Evolutionary conservation across 35 echinoderm and acorn worm genomes (phyloP), one percentile per base, ranked within the genome.

Genomic region (Amphiura filiformis): DNA sequence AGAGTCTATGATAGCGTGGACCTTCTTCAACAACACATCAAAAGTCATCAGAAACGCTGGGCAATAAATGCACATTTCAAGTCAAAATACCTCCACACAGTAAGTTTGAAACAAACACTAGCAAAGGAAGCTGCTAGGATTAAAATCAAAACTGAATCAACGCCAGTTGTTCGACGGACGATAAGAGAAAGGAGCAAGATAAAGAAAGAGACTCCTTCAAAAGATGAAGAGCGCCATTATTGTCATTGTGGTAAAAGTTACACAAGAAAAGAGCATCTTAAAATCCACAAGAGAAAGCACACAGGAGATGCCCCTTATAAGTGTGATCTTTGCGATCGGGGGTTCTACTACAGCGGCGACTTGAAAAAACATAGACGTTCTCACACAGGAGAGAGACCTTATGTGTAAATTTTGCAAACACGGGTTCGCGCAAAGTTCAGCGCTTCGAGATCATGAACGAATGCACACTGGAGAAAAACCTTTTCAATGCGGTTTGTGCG

Each of bases 171-270:
- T 15, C 9, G 7, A n/a, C 1, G 11, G 7, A 70, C 28, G 26
- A 52, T 52, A 20, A 13, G 26, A 2, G 7, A 70, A 70, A 70
- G 1, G 41, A 17, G 41, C 17, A 47, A 47, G 17, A 47, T 47
- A 9, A 70, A 30, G 26, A 70, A 70, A 1, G 26, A 5, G 26
- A n/a, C 28, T 70, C 1, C 61, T n/a, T 70, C 61, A 18, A 70
- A 70, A 13, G 61, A 70, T n/a, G 26, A n/a, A 3, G 61, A 70
- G 26, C 7, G 61, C 7, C 61, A 70, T n/a, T 70, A 26, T 23
- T 70, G 61, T 23, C 61, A 70, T 15, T 95, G 94, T 37, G 86
- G 86, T 22, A 95, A 95, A 37, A 87, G 86, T 37, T 87, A 75
- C 37, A 87, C 64, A 23, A 39, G 40, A 32, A 26, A 40, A 34